Conservation (phyloP, 2,888 invertebrate species). For the Anaspis maculata region DNA sequence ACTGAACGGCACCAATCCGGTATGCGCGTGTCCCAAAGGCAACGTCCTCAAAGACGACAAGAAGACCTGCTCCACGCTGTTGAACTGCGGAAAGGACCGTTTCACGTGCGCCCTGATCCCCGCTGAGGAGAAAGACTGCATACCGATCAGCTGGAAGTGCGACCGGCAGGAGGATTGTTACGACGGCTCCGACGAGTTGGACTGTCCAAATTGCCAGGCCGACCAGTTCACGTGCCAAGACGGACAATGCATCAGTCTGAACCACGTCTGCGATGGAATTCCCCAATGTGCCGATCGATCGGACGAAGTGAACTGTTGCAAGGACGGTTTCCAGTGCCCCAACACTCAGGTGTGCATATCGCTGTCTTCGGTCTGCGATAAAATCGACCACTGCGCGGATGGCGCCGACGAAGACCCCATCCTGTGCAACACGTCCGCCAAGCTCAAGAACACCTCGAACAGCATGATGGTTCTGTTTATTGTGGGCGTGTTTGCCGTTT, state of each 20-base stretch:
- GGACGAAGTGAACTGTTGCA: constrained; percentile 64
- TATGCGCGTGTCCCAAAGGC: constrained; percentile 73
- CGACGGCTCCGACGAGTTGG: constrained; percentile 73
- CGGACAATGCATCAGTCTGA: constrained; percentile 35
- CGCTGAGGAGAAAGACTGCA: constrained; percentile 56
- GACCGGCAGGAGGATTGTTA: constrained; percentile 78
- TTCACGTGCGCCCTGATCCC: constrained; percentile 56
- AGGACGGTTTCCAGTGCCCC: constrained; percentile 61
- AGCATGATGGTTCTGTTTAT: constrained; percentile 47
- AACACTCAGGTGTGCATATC: constrained; percentile 66
- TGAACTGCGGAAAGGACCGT: constrained; percentile 62
- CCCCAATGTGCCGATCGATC: constrained; percentile 59
- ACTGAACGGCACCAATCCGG: constrained; percentile 46
- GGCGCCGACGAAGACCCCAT: constrained; percentile 69
- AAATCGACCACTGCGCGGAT: constrained; percentile 69
- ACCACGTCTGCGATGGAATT: constrained; percentile 50
- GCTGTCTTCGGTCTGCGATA: constrained; percentile 62
- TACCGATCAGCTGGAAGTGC: constrained; percentile 63
- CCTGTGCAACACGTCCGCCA: constrained; percentile 48
- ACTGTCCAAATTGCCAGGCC: constrained; percentile 61
- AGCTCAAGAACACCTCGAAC: constrained; percentile 43
- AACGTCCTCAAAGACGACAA: constrained; percentile 55
- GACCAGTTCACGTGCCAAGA: constrained; percentile 57
- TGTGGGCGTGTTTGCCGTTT: constrained; percentile 38
- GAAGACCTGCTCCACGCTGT: constrained; percentile 57